Conservation (phyloP, 2,797 vertebrate species). For the Selene dorsalis region DNA sequence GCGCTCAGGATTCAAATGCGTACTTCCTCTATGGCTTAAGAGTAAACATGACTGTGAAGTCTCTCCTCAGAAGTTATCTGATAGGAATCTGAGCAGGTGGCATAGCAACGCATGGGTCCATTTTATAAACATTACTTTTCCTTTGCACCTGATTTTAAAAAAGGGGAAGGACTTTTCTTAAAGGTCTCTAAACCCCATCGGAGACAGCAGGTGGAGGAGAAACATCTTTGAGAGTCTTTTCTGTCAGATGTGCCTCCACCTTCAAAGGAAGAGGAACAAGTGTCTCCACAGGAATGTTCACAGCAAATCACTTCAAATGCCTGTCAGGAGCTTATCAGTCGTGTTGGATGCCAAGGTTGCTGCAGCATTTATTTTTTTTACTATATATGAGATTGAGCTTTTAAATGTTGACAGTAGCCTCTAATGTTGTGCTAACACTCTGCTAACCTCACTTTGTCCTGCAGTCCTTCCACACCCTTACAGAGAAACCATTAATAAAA, state of each 20-base stretch:
- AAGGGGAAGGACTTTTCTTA: background rate
- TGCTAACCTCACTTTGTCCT: slow-evolving; percentile 44
- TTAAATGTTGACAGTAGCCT: slow-evolving; percentile 37
- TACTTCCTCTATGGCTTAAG: slow-evolving; percentile 40
- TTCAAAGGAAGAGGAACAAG: slow-evolving; percentile 40
- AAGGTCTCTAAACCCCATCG: slow-evolving; percentile 52
- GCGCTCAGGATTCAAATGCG: slow-evolving; percentile 57
- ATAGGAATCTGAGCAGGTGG: slow-evolving; percentile 63
- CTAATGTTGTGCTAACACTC: slow-evolving; percentile 15
- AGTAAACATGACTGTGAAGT: slow-evolving; percentile 67
- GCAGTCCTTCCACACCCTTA: slow-evolving; percentile 26
- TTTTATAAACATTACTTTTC: slow-evolving; percentile 68
- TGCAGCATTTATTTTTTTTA: slow-evolving; percentile 23
- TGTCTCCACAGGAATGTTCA: slow-evolving; percentile 32
- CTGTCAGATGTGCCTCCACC: background rate
- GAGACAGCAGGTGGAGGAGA: slow-evolving; percentile 54
- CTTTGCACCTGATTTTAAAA: slow-evolving; percentile 60
- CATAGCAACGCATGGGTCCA: slow-evolving; percentile 45
- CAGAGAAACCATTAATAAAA: slow-evolving; percentile 23
- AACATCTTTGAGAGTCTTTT: slow-evolving; percentile 55
- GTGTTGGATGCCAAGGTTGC: slow-evolving; percentile 26
- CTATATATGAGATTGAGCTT: slow-evolving; percentile 40
- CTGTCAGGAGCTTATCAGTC: slow-evolving; percentile 41
- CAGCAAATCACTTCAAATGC: slow-evolving; percentile 48
- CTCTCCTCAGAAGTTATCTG: slow-evolving; percentile 55